Conservation (phyloP, 2,113 vertebrate genomes). For the Petaurus breviceps region DNA sequence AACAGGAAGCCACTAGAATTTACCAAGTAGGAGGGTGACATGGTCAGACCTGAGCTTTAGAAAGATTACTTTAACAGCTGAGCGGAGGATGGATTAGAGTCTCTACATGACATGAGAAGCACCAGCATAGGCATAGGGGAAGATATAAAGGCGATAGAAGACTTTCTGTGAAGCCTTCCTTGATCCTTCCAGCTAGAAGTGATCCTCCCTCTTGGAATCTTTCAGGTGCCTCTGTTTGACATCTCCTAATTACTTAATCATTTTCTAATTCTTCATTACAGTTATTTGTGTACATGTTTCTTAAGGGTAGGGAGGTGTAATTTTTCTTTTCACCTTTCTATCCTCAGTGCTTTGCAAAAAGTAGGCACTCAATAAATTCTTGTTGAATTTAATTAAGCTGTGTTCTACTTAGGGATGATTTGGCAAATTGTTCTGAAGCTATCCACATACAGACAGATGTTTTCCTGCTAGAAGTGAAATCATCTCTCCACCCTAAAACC, state of each 20-base stretch:
- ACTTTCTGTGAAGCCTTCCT: background rate
- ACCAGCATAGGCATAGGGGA: background rate
- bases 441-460: background rate
- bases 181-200: background rate
- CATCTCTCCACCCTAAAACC: conserved; percentile 10
- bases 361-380: background rate
- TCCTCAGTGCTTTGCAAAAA: background rate
- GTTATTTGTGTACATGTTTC: background rate
- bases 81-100: background rate
- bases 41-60: background rate
- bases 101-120: background rate
- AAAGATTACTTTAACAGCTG: background rate
- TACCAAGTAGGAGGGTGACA: background rate
- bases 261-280: background rate
- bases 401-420: background rate
- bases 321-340: background rate
- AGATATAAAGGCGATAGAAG: background rate
- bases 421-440: conserved; percentile 26
- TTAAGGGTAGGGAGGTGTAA: background rate
- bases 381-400: conserved; percentile 3
- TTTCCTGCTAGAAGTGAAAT: conserved; percentile 49
- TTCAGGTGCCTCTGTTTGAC: background rate
- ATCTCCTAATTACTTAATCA: background rate
- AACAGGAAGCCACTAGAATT: background rate
- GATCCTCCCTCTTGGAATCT: background rate